phyloP scores from a whole-genome alignment of 2,888 invertebrate genomes.

The Augochlorella aurata region DNA sequence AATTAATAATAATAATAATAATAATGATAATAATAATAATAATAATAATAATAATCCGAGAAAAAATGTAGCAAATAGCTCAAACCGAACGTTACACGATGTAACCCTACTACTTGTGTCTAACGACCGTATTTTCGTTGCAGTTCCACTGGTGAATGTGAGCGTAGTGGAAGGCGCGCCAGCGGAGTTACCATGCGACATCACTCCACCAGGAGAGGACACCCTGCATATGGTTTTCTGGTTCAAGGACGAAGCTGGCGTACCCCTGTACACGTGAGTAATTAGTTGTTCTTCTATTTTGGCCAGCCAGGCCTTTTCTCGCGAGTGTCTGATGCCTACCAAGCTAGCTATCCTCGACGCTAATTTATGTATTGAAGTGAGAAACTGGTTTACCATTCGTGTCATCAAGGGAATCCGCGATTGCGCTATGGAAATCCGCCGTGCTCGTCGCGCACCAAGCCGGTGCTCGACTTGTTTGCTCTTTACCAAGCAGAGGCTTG shows the following conservation, averaged over 20 bases:
- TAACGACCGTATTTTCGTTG: constrained; percentile 6
- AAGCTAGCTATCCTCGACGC: background rate
- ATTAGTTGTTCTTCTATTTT: background rate
- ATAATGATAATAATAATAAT: no score
- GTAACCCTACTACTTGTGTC: background rate
- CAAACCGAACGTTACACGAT: no score
- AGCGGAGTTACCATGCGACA: constrained; percentile 93
- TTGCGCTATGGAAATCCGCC: background rate
- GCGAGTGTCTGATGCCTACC: background rate
- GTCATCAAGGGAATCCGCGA: background rate
- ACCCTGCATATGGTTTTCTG: constrained; percentile 96
- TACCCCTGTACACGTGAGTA: constrained; percentile 92
- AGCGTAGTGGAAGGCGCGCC: constrained; percentile 94
- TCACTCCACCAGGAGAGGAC: constrained; percentile 91
- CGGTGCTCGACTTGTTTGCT: background rate
- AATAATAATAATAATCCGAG: no score
- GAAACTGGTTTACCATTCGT: background rate
- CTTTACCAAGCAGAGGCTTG: no score
- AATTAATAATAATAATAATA: no score
- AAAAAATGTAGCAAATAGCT: no score
- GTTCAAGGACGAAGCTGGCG: constrained; percentile 94
- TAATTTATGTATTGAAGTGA: constrained; percentile 3
- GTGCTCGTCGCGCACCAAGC: no score
- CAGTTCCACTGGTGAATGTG: constrained; percentile 90
- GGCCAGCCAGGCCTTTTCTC: background rate